phyloP scores from a whole-genome alignment of 2,113 vertebrate genomes.

The Mesembrinibis cayennensis region DNA sequence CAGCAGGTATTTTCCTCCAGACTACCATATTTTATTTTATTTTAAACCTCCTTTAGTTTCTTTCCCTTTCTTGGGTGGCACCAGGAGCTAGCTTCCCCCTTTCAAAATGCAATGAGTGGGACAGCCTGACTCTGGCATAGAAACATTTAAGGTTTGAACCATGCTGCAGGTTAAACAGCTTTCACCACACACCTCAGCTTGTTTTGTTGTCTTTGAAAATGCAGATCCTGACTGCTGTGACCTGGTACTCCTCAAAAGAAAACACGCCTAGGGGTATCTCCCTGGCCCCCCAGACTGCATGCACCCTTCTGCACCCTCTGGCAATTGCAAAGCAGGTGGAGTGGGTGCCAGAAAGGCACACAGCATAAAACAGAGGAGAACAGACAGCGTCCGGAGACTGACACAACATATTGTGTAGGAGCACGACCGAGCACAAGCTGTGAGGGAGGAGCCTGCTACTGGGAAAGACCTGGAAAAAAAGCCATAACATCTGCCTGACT shows the following conservation, averaged over 20 bases:
- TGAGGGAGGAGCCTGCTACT: background rate
- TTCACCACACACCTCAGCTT: background rate
- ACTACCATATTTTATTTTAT: background rate
- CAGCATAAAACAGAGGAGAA: background rate
- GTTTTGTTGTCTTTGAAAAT: background rate
- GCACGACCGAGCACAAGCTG: accelerated
- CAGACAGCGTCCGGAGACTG: background rate
- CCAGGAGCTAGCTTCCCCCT: background rate
- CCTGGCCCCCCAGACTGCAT: background rate
- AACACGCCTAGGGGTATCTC: background rate
- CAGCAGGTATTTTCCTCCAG: background rate
- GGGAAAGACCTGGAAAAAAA: background rate
- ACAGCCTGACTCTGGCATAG: background rate
- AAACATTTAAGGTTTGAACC: background rate
- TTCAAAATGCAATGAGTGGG: background rate
- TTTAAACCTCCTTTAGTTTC: background rate
- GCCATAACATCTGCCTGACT: accelerated
- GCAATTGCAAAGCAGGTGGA: background rate
- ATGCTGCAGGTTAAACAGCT: background rate
- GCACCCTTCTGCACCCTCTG: background rate
- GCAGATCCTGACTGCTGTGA: background rate
- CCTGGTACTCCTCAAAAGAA: background rate
- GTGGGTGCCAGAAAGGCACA: background rate
- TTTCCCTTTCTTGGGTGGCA: background rate
- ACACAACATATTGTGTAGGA: background rate